Evolutionary conservation across 2,888 invertebrate species (phyloP).

Genomic region (Sericinus montela): DNA sequence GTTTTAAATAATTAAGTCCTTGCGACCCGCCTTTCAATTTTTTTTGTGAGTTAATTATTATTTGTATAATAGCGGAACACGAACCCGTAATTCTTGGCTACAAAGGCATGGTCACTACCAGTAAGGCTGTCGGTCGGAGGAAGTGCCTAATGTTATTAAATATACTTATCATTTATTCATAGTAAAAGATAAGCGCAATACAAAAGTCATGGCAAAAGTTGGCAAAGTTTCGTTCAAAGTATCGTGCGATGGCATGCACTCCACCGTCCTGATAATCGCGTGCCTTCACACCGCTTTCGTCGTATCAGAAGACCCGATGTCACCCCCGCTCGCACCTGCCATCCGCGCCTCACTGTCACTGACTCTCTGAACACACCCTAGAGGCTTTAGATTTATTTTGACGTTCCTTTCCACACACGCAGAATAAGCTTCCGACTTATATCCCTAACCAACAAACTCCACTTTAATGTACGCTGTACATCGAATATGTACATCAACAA

Average conservation of each 20-base stretch:
- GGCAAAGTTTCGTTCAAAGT: not conserved
- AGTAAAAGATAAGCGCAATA: too few relatives aligned
- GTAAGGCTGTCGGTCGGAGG: too few relatives aligned
- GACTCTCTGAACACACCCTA: conserved; percentile 51
- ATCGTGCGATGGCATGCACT: not conserved
- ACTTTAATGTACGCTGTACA: conserved; percentile 10
- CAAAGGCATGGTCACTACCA: too few relatives aligned
- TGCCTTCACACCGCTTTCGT: conserved; percentile 30
- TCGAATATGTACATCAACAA: conserved; percentile 12
- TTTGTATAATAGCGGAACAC: too few relatives aligned
- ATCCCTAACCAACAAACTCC: conserved; percentile 15
- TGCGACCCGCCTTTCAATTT: too few relatives aligned
- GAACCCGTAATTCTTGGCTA: too few relatives aligned
- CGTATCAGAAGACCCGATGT: conserved; percentile 47
- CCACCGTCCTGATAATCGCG: too few relatives aligned
- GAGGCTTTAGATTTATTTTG: conserved; percentile 55
- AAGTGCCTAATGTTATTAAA: too few relatives aligned
- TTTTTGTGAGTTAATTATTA: too few relatives aligned
- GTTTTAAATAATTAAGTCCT: too few relatives aligned
- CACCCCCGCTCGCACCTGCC: conserved; percentile 61
- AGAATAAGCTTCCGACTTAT: conserved; percentile 18
- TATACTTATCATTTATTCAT: too few relatives aligned
- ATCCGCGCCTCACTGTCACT: conserved; percentile 38
- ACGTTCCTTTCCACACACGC: conserved; percentile 30
- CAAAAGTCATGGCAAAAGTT: not conserved